phyloP scores from a whole-genome alignment of 2,113 vertebrate species.

The Coptodon rendalli region DNA sequence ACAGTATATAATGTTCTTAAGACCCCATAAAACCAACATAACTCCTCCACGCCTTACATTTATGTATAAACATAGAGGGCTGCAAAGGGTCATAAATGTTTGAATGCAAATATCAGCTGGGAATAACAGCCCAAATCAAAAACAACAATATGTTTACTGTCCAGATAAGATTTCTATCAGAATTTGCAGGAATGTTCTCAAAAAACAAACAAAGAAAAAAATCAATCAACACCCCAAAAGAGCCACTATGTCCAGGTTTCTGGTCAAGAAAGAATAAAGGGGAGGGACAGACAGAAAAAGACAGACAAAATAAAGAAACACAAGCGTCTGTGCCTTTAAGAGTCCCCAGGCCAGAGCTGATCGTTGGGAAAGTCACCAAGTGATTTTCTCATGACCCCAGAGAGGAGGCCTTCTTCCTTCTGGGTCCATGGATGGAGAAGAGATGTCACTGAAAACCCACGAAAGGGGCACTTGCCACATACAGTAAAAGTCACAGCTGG shows the following conservation, averaged over 20 bases:
- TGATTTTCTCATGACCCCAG: conserved; percentile 86
- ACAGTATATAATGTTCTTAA: neutral
- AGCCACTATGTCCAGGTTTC: neutral
- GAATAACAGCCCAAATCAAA: conserved; percentile 8
- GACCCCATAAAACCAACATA: neutral
- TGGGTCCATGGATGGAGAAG: conserved; percentile 41
- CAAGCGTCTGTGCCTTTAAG: conserved; percentile 60
- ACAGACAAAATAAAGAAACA: neutral
- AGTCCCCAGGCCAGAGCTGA: conserved; percentile 33
- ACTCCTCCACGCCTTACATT: neutral
- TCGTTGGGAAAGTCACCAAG: conserved; percentile 80
- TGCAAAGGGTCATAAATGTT: neutral
- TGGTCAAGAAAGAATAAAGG: neutral
- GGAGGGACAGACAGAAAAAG: neutral
- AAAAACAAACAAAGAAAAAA: neutral
- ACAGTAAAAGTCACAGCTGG: neutral
- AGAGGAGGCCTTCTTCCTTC: conserved; percentile 52
- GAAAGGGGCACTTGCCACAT: neutral
- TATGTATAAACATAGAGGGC: neutral
- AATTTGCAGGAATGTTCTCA: neutral
- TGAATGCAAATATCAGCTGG: neutral
- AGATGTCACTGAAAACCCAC: conserved; percentile 5
- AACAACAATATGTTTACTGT: conserved; percentile 33
- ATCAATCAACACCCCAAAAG: neutral
- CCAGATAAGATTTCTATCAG: conserved; percentile 3